Evolutionary conservation across 1,140 invertebrate species (phyloP).

Genomic region (Drosophila rufa): DNA sequence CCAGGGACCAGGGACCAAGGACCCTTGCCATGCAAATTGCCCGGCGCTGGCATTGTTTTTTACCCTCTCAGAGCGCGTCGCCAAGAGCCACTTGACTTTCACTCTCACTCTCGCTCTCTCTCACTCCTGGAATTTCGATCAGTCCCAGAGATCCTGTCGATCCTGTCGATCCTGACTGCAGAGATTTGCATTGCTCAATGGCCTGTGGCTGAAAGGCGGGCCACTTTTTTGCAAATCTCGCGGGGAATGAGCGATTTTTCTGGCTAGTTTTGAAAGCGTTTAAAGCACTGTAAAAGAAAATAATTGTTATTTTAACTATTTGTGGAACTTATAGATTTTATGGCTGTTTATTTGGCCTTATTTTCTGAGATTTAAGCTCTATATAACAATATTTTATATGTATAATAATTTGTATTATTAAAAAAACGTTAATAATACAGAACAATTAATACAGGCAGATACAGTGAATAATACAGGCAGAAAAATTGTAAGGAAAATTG

Average conservation of each 20-base stretch:
- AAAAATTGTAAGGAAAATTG: no score
- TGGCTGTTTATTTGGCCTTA: neutral
- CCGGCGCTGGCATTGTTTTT: constrained; percentile 20
- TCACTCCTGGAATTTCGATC: constrained; percentile 49
- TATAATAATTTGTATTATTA: no score
- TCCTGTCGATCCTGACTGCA: neutral
- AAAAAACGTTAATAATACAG: no score
- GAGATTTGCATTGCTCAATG: constrained; percentile 23
- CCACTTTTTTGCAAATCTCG: constrained; percentile 22
- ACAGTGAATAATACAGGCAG: no score
- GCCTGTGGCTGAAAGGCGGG: constrained; percentile 22
- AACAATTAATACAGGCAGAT: no score
- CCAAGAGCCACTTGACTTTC: constrained; percentile 76
- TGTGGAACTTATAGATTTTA: neutral
- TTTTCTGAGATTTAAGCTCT: no score
- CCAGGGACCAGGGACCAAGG: constrained; percentile 8
- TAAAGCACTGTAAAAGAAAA: neutral
- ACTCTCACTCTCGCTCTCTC: constrained; percentile 72
- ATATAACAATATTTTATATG: no score
- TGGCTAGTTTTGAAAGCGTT: neutral
- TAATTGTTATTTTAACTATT: neutral
- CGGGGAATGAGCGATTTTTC: neutral
- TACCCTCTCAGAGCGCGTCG: constrained; percentile 55
- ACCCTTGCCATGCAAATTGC: constrained; percentile 73
- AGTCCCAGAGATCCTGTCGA: neutral